A percentile compares a stretch with the other conserved stretches of the same genome.
Evolutionary conservation across 2,113 vertebrate genomes (phyloP).

Genomic region (Columba janthina): DNA sequence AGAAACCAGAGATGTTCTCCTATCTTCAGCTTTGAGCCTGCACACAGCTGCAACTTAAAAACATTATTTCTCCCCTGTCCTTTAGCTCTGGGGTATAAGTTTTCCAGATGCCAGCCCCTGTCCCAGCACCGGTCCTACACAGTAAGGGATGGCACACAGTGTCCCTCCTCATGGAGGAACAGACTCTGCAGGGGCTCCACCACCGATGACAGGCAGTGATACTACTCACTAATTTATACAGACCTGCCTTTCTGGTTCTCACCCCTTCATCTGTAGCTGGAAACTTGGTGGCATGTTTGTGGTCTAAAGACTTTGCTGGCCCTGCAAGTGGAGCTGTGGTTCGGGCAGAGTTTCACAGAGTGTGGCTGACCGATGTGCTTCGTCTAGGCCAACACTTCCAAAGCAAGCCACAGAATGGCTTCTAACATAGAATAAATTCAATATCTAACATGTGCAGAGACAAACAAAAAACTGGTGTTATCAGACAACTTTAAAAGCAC

Average conservation of each 20-base stretch:
- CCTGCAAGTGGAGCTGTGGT: neutral
- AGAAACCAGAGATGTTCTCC: neutral
- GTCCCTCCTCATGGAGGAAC: neutral
- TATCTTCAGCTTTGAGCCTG: neutral
- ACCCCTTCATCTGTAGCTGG: neutral
- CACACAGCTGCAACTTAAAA: neutral
- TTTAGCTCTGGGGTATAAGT: neutral
- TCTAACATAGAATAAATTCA: neutral
- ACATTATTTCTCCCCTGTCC: neutral
- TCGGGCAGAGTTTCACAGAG: neutral
- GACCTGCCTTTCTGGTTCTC: neutral
- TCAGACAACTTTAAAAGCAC: neutral
- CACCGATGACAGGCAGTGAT: neutral
- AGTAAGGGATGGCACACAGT: fast-evolving
- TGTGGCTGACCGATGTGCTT: neutral
- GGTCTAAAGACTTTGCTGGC: neutral
- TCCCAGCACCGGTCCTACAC: neutral
- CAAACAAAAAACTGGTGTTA: neutral
- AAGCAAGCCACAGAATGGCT: neutral
- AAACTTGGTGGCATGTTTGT: neutral
- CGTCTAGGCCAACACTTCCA: neutral
- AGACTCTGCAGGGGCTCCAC: neutral
- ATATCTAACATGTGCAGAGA: neutral
- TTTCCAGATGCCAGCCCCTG: neutral
- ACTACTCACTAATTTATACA: neutral